Evolutionary conservation across 2,888 invertebrate genomes (phyloP), one percentile per base, ranked within the genome.

Genomic region (Acleris holmiana): DNA sequence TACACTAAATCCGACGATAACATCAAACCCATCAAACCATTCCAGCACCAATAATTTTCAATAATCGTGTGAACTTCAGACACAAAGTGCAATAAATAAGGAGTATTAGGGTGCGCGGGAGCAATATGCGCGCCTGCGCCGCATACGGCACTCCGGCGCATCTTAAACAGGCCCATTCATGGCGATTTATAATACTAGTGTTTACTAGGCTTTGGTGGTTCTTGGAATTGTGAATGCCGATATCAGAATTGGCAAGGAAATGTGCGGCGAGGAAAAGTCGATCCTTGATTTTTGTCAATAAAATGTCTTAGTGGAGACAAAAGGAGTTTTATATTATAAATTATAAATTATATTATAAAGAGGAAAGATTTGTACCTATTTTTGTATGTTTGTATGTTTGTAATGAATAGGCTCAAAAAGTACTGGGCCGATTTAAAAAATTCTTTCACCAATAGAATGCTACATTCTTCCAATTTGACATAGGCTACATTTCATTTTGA

Each of bases 161-260:
- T 59, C 21, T 18, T 29, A 64, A 85, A 72, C 73, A 77, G 78
- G 71, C 80, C 83, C 89, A 89, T 89, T 89, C 83, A 89, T 83
- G 76, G 69, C 81, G 73, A 88, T 88, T 88, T 88, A 84, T 85
- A 83, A 80, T 70, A 73, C 77, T 71, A 72, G 73, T 73, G 68
- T 70, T 74, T 74, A 76, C 71, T 76, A 78, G 75, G 73, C 75
- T 74, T 74, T 77, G 76, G 72, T 68, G 59, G 21, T 84, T 83
- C 84, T 69, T 63, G 71, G 86, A 85, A 86, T 67, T 62, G 29
- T 44, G 41, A 54, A 50, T 60, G 46, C 50, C 44, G 49, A 46
- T 55, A 35, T 55, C 18, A 44, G 50, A 49, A 60, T 44, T 35
- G 35, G 40, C 46, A 25, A 54, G 51, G 49, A 54, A 23, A 47